A percentile compares a stretch with the other conserved stretches of the same genome.
These are phyloP conservation scores for Cephalopterus ornatus DNA, from an alignment of 2,113 vertebrate genomes.

Conservation along the genomic window DNA sequence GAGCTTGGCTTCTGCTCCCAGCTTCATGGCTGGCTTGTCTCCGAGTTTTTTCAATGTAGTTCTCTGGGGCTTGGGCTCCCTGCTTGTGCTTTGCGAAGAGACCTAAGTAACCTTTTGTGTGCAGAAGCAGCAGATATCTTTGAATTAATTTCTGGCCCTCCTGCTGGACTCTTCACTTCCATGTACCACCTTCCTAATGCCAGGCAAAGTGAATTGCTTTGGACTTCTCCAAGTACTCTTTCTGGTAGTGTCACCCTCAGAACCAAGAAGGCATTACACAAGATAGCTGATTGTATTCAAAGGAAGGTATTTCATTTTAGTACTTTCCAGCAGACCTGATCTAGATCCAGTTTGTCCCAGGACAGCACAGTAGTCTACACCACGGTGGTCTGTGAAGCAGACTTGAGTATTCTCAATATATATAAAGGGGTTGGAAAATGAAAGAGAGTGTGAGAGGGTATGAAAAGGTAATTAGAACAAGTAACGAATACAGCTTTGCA, in stretches of 20 bases:
- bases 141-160: not conserved
- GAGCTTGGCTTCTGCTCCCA: not conserved
- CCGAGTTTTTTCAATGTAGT: not conserved
- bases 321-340: not conserved
- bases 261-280: not conserved
- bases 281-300: not conserved
- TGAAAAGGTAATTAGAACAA: not conserved
- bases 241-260: not conserved
- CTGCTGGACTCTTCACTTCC: not conserved
- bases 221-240: not conserved
- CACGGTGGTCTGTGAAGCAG: not conserved
- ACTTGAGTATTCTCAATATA: not conserved
- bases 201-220: not conserved
- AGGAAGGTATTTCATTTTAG: not conserved
- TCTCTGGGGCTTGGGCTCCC: not conserved
- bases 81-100: not conserved
- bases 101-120: not conserved
- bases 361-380: accelerated
- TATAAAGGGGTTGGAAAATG: not conserved
- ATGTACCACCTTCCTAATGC: not conserved
- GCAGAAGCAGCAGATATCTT: not conserved
- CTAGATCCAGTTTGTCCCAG: not conserved
- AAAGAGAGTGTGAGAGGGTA: not conserved
- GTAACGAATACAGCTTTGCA: not conserved
- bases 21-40: not conserved